phyloP scores from a whole-genome alignment of 2,113 vertebrate genomes.

The Vimba vimba region DNA sequence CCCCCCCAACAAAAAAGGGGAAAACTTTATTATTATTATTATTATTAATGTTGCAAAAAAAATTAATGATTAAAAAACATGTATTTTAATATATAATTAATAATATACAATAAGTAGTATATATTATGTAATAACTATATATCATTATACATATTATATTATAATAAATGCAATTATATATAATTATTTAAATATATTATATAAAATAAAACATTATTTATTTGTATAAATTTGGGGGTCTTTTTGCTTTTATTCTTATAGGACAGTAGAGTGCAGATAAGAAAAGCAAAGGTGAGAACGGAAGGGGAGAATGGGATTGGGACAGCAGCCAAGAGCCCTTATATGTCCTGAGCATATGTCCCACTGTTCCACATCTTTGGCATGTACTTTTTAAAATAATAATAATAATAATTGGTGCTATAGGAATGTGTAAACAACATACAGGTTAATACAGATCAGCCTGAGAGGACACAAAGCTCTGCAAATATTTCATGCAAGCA shows the following conservation, averaged over 20 bases:
- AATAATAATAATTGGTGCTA: not conserved
- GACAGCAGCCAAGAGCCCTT: not conserved
- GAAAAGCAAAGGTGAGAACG: not conserved
- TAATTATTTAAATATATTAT: not conserved
- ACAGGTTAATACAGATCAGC: not conserved
- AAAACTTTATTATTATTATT: not conserved
- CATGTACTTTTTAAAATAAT: not conserved
- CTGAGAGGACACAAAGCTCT: not conserved
- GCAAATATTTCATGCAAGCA: not conserved
- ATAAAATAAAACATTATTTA: not conserved
- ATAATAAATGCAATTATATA: not conserved
- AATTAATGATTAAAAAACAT: not conserved
- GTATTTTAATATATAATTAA: not conserved
- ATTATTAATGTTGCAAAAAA: not conserved
- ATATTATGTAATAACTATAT: not conserved
- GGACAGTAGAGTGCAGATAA: not conserved
- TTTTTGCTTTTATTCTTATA: not conserved
- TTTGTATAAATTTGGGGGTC: not conserved
- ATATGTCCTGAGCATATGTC: not conserved
- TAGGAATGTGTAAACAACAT: not conserved
- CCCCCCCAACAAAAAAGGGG: not conserved
- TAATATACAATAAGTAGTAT: not conserved
- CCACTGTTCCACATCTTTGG: not conserved
- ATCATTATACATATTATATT: not conserved
- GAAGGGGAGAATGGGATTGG: not conserved